Conservation (phyloP, 2,113 vertebrate genomes). For the Daboia siamensis region DNA sequence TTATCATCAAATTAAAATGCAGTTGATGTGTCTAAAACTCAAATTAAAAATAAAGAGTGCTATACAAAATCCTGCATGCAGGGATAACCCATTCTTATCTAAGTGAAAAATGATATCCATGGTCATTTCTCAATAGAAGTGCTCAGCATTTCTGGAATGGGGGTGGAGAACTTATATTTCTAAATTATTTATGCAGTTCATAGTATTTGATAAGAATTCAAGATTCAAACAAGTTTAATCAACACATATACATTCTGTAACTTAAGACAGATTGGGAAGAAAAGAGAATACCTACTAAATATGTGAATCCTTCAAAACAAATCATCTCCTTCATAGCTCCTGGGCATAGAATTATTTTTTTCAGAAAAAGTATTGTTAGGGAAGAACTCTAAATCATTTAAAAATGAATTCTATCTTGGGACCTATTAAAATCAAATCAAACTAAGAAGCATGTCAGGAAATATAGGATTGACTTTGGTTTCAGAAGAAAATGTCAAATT, state of each 20-base stretch:
- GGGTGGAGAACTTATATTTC: background rate
- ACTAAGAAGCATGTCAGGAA: background rate
- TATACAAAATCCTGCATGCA: background rate
- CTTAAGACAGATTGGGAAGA: slow-evolving; percentile 56
- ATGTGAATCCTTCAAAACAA: slow-evolving; percentile 51
- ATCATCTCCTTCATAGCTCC: slow-evolving; percentile 30
- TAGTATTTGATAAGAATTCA: slow-evolving; percentile 41
- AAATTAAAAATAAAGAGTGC: background rate
- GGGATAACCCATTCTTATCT: background rate
- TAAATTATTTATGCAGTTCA: slow-evolving; percentile 36
- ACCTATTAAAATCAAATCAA: slow-evolving; percentile 22
- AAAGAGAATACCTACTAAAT: slow-evolving; percentile 47
- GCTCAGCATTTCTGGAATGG: background rate
- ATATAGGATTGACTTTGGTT: background rate
- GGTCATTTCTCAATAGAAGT: background rate
- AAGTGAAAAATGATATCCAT: background rate
- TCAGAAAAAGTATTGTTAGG: slow-evolving; percentile 37
- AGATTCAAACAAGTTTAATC: slow-evolving; percentile 50
- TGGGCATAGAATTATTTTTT: slow-evolving; percentile 25
- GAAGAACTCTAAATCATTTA: slow-evolving; percentile 21
- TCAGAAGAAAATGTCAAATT: background rate
- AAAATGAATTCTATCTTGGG: slow-evolving; percentile 2
- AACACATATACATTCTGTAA: slow-evolving; percentile 50
- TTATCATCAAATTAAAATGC: background rate
- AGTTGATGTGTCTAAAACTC: background rate